A percentile compares a stretch with the other conserved stretches of the same genome.
These are phyloP conservation scores for Bradypus variegatus DNA, from an alignment of 2,797 vertebrate genomes.

Conservation along the genomic window DNA sequence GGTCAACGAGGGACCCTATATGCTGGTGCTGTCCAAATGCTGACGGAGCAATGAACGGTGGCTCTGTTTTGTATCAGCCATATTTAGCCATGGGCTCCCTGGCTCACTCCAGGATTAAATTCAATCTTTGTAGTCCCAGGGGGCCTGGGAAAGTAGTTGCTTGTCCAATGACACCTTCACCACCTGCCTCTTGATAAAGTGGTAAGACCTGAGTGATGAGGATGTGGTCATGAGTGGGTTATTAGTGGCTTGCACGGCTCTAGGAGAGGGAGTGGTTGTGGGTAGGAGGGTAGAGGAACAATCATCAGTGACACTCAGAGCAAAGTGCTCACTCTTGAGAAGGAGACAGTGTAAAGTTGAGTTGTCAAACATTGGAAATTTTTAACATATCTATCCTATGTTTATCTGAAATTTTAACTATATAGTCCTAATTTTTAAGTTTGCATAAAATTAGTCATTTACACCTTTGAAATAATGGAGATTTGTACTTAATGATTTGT, in stretches of 20 bases:
- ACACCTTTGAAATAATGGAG: neutral
- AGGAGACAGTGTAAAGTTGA: neutral
- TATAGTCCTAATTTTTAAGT: neutral
- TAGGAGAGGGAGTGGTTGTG: fast-evolving
- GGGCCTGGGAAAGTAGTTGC: neutral
- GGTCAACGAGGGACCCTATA: fast-evolving
- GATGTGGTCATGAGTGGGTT: fast-evolving
- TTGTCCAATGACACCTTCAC: no score
- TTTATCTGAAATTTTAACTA: neutral
- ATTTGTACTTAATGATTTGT: neutral
- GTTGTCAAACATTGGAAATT: neutral
- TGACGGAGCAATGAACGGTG: fast-evolving
- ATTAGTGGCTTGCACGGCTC: fast-evolving
- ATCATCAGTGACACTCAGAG: neutral
- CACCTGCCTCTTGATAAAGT: neutral
- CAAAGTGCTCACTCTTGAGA: neutral
- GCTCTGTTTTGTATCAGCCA: no score
- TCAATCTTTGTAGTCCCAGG: fast-evolving
- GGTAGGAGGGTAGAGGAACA: fast-evolving
- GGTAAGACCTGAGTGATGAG: neutral
- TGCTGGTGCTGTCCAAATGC: fast-evolving
- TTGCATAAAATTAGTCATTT: neutral
- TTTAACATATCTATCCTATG: neutral
- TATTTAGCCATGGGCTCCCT: fast-evolving
- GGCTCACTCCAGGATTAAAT: neutral